A percentile compares a stretch with the other conserved stretches of the same genome.
phyloP scores from a whole-genome alignment of 2,888 invertebrate genomes.

The Anthrax anthrax region DNA sequence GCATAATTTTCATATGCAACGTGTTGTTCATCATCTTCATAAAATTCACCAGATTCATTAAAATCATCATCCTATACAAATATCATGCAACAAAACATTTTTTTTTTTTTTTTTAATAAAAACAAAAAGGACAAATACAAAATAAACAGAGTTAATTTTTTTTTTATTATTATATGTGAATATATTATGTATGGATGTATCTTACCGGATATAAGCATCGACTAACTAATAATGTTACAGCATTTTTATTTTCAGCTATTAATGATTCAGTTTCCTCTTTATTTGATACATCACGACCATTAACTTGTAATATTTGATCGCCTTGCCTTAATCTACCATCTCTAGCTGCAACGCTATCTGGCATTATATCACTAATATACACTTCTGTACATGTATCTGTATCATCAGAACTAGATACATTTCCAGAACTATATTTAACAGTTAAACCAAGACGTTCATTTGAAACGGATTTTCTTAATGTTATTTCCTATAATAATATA shows the following conservation, averaged over 20 bases:
- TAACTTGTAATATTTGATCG: slow-evolving; percentile 48
- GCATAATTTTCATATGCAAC: slow-evolving; percentile 23
- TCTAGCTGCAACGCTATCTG: slow-evolving; percentile 42
- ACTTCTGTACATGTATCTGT: slow-evolving; percentile 42
- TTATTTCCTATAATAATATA: slow-evolving; percentile 41
- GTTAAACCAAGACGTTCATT: slow-evolving; percentile 52
- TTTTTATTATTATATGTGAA: slow-evolving; percentile 2
- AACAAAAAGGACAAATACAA: no score
- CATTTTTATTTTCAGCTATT: slow-evolving; percentile 42
- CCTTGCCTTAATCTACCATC: slow-evolving; percentile 46
- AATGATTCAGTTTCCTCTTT: slow-evolving; percentile 45
- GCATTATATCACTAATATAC: slow-evolving; percentile 50
- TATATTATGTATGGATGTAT: slow-evolving; percentile 3
- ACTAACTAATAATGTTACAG: slow-evolving; percentile 45
- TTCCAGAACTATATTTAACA: slow-evolving; percentile 48
- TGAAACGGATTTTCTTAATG: slow-evolving; percentile 41
- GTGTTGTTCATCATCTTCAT: slow-evolving; percentile 24
- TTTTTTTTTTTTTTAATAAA: no score
- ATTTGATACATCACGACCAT: slow-evolving; percentile 45
- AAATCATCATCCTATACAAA: slow-evolving; percentile 16
- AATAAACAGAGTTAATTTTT: background rate
- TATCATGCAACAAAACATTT: background rate
- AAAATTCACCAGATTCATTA: slow-evolving; percentile 18
- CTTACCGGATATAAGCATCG: slow-evolving; percentile 42
- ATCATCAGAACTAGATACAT: slow-evolving; percentile 38